These are phyloP conservation scores for Xiphophorus birchmanni DNA, from an alignment of 2,797 vertebrate species.

Conservation along the genomic window DNA sequence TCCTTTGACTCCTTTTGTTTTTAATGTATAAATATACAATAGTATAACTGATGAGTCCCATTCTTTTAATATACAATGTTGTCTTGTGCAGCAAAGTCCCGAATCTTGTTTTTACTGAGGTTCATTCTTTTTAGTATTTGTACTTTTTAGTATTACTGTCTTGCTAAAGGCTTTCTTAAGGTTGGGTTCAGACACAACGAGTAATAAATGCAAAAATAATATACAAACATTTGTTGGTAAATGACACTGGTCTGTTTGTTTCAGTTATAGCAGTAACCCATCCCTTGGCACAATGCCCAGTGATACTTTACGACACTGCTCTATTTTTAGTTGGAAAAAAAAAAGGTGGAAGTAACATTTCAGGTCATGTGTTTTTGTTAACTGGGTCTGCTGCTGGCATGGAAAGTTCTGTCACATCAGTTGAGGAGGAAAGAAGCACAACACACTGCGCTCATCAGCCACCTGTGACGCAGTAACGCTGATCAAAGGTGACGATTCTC, in stretches of 20 bases:
- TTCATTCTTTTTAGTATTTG: background rate
- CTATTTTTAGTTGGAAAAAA: background rate
- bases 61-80: background rate
- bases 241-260: background rate
- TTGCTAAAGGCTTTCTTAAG: background rate
- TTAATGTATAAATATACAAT: background rate
- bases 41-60: background rate
- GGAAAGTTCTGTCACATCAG: background rate
- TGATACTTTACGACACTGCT: background rate
- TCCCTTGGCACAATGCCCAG: background rate
- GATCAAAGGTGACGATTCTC: conserved; percentile 7
- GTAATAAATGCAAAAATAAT: background rate
- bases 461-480: no score
- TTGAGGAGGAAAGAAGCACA: background rate
- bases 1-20: background rate
- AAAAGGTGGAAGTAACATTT: background rate
- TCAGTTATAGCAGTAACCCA: background rate
- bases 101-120: background rate
- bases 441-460: background rate
- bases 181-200: background rate
- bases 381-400: background rate
- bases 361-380: background rate
- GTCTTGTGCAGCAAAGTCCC: no score
- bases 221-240: background rate
- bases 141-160: background rate